Evolutionary conservation across 2,888 invertebrate species (phyloP).

Genomic region (Cyclophora punctaria): DNA sequence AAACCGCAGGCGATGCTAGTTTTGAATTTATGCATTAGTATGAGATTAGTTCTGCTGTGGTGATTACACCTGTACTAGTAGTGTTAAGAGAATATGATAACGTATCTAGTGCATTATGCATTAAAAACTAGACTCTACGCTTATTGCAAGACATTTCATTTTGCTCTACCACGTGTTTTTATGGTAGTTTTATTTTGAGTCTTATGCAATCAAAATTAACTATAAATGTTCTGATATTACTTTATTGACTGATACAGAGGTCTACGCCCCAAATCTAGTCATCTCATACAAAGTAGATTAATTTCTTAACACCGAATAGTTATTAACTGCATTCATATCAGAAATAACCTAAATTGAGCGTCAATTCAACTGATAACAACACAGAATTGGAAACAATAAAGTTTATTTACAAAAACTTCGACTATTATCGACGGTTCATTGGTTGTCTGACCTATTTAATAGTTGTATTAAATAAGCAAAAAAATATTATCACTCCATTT

Average conservation of each 20-base stretch:
- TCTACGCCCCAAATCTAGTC: slow-evolving; percentile 10
- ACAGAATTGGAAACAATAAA: slow-evolving; percentile 57
- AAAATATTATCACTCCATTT: slow-evolving; percentile 12
- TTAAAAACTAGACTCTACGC: neutral
- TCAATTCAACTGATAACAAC: slow-evolving; percentile 48
- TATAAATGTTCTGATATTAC: neutral
- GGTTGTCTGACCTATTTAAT: slow-evolving; percentile 42
- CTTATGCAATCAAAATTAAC: neutral
- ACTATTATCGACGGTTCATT: slow-evolving; percentile 50
- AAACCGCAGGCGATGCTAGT: too few relatives aligned
- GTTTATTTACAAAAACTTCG: slow-evolving; percentile 26
- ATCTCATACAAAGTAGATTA: slow-evolving; percentile 13
- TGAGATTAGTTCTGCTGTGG: too few relatives aligned
- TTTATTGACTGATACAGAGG: slow-evolving; percentile 6
- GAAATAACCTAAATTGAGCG: slow-evolving; percentile 48
- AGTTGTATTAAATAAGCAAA: slow-evolving; percentile 21
- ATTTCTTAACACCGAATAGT: slow-evolving; percentile 24
- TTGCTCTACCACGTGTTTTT: neutral
- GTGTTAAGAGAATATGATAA: too few relatives aligned
- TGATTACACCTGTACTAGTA: too few relatives aligned
- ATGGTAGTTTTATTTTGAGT: neutral
- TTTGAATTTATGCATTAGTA: too few relatives aligned
- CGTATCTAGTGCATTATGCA: neutral
- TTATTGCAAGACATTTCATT: neutral
- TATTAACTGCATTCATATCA: slow-evolving; percentile 38